A percentile compares a stretch with the other conserved stretches of the same genome.
These are phyloP conservation scores for Sinosuthora webbiana DNA, from an alignment of 2,113 vertebrate genomes.

Conservation along the genomic window DNA sequence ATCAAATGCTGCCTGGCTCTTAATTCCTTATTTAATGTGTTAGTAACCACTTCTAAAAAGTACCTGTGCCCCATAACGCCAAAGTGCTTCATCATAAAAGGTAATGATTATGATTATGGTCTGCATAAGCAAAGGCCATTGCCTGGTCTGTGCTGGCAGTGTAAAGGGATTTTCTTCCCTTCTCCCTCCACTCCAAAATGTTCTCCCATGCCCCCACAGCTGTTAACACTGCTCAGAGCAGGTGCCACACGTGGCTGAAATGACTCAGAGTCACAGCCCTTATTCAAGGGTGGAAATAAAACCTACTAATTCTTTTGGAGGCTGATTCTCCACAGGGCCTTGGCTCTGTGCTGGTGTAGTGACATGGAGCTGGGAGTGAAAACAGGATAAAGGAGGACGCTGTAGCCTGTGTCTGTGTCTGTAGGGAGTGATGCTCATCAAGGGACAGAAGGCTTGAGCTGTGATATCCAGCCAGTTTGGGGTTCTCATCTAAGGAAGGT, in stretches of 20 bases:
- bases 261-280: neutral
- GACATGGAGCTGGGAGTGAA: neutral
- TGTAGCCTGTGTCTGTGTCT: neutral
- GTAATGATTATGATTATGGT: slow-evolving; percentile 61
- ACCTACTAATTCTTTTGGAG: neutral
- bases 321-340: neutral
- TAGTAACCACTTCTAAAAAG: slow-evolving; percentile 54
- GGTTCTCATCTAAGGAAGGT: neutral
- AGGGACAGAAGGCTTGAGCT: neutral
- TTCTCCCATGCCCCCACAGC: neutral
- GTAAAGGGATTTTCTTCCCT: slow-evolving; percentile 20
- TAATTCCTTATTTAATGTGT: slow-evolving; percentile 57
- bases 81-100: slow-evolving; percentile 57
- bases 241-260: neutral
- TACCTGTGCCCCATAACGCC: slow-evolving; percentile 34
- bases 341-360: fast-evolving
- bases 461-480: neutral
- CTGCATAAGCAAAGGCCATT: slow-evolving; percentile 59
- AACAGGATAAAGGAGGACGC: neutral
- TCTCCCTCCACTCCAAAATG: neutral
- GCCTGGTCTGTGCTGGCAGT: neutral
- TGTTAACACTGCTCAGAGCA: neutral
- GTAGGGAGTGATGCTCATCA: neutral
- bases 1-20: slow-evolving; percentile 44
- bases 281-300: neutral